Evolutionary conservation across 1,140 invertebrate genomes (phyloP), one percentile per base, ranked within the genome.

Genomic region (Drosophila teissieri): DNA sequence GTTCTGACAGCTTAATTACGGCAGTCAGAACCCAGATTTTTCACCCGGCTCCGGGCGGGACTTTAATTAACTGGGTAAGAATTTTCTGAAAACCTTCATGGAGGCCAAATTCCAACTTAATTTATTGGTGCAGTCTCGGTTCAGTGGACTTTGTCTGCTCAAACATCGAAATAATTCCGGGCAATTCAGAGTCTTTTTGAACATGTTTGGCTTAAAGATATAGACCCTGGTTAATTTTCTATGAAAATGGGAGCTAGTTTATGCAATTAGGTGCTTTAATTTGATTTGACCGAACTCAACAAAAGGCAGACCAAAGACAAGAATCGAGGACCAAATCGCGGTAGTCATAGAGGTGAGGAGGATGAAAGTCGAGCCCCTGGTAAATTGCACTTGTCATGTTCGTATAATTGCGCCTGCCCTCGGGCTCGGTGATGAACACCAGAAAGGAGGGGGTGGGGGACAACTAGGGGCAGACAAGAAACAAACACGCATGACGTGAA

Each of bases 241-340:
- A 54, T 8, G 24, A 10, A 70, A 70, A 70, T 57, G 11, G 6
- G 67, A 42, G 44, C 63, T 53, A 57, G 77, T 77, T 77, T 79
- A 70, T 73, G 57, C 63, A 62, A 73, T 77, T 73, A 69, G 54
- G 51, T 62, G 51, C 14, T 51, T 57, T 80, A 85, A 84, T 85
- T 80, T 79, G 60, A 85, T 84, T 77, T 60, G 34, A 17, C 46
- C 45, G 45, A 73, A 14, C 17, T 19, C 27, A 56, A 63, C 58
- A 61, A 46, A 55, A 49, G 54, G 44, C 54, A 62, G 65, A 14
- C 70, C 51, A 34, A 57, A 49, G 37, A 15, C 12, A 15, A 15
- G 39, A 60, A 53, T 56, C 31, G 37, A 4, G 55, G 49, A 48
- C 31, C 48, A 42, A 53, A 51, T 39, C 44, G 31, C 14, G 14